Conservation (phyloP, 2,888 invertebrate genomes). For the Zygothrica quintamaculata region DNA sequence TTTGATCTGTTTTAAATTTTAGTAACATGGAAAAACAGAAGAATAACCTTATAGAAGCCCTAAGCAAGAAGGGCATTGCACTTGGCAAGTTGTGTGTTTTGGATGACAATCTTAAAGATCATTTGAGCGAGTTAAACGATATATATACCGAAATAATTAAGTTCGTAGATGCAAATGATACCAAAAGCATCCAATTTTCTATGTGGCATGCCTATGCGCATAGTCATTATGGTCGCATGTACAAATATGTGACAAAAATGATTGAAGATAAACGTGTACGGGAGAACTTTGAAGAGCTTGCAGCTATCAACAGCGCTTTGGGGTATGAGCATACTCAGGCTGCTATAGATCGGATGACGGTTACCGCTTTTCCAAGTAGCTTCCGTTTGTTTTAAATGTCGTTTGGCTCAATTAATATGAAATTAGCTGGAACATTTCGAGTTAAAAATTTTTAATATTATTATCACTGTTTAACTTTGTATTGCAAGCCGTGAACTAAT, state of each 20-base stretch:
- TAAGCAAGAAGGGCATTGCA: conserved; percentile 90
- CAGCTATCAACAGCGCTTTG: conserved; percentile 72
- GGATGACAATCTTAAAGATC: conserved; percentile 79
- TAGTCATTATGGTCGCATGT: conserved; percentile 92
- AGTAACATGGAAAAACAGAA: conserved; percentile 95
- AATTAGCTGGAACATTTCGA: conserved; percentile 18
- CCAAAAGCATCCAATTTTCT: conserved; percentile 91
- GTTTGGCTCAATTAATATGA: background rate
- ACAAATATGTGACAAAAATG: conserved; percentile 90
- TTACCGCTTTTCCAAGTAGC: conserved; percentile 81
- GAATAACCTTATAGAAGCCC: conserved; percentile 91
- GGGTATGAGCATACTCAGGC: conserved; percentile 81
- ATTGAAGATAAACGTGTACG: conserved; percentile 92
- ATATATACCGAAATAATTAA: conserved; percentile 90
- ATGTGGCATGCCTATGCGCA: conserved; percentile 92
- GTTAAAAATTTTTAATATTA: conserved; percentile 49
- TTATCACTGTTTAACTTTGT: conserved; percentile 51
- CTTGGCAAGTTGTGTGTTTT: conserved; percentile 87
- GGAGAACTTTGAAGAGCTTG: conserved; percentile 86
- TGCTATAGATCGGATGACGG: conserved; percentile 75
- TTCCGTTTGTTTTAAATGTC: conserved; percentile 82
- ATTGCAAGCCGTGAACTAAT: conserved; percentile 41
- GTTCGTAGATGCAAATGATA: conserved; percentile 91
- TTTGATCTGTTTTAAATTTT: conserved; percentile 28
- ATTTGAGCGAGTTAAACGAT: conserved; percentile 87